These are phyloP conservation scores for Aspidapion aeneum DNA, from an alignment of 2,888 invertebrate genomes.

Conservation along the genomic window DNA sequence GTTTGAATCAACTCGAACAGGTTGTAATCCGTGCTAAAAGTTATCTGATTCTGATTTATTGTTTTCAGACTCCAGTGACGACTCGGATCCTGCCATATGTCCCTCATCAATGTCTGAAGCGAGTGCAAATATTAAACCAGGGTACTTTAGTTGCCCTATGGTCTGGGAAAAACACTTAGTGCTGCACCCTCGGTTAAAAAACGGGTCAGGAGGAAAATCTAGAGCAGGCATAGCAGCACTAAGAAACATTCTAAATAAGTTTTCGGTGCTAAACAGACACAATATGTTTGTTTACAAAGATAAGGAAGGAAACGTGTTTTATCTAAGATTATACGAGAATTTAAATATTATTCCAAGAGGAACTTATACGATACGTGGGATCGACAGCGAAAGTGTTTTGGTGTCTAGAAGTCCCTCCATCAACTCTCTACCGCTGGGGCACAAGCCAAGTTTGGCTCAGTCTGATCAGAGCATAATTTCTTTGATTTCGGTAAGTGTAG, in stretches of 20 bases:
- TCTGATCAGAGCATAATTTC: slow-evolving; percentile 42
- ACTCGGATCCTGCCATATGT: slow-evolving; percentile 35
- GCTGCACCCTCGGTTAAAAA: slow-evolving; percentile 68
- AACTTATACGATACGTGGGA: slow-evolving; percentile 36
- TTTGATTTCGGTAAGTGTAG: slow-evolving; percentile 36
- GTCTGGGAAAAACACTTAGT: slow-evolving; percentile 68
- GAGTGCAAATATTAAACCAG: slow-evolving; percentile 55
- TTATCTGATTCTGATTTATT: too few species aligned
- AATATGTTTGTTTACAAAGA: slow-evolving; percentile 78
- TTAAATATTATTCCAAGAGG: slow-evolving; percentile 37
- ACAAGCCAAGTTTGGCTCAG: slow-evolving; percentile 38
- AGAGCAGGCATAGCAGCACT: slow-evolving; percentile 63
- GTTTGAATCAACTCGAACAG: too few species aligned
- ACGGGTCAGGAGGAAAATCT: slow-evolving; percentile 58
- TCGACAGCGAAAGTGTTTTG: slow-evolving; percentile 43
- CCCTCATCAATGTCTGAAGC: slow-evolving; percentile 45
- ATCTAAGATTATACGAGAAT: slow-evolving; percentile 50
- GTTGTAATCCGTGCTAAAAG: too few species aligned
- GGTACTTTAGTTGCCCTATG: slow-evolving; percentile 70
- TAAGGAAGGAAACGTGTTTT: slow-evolving; percentile 59
- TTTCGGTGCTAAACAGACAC: slow-evolving; percentile 66
- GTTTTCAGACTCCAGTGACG: slow-evolving; percentile 41
- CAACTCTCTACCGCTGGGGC: slow-evolving; percentile 47
- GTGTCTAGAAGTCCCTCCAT: slow-evolving; percentile 54
- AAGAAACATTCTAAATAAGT: slow-evolving; percentile 61